phyloP scores from a whole-genome alignment of 2,113 vertebrate genomes.

The Zeus faber region DNA sequence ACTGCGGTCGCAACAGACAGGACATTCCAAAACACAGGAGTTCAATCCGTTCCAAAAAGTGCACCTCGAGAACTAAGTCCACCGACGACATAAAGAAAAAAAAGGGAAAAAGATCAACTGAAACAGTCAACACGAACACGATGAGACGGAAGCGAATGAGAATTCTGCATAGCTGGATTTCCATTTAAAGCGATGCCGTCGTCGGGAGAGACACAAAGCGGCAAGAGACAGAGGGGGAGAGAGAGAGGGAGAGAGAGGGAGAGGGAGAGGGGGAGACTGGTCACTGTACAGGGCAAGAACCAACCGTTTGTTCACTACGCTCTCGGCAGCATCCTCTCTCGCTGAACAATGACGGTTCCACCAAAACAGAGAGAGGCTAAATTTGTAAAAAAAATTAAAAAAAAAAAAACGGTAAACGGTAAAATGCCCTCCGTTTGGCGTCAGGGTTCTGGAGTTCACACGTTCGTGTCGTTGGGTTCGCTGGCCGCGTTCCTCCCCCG shows the following conservation, averaged over 20 bases:
- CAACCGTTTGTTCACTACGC: not conserved
- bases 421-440: conserved; percentile 22
- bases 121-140: conserved; percentile 47
- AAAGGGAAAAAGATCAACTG: conserved; percentile 40
- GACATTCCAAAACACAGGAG: conserved; percentile 47
- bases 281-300: not conserved
- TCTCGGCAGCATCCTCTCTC: conserved; percentile 54
- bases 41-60: conserved; percentile 71
- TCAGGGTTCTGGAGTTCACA: conserved; percentile 74
- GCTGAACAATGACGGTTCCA: conserved; percentile 26
- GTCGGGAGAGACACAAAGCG: conserved; percentile 69
- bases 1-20: not conserved
- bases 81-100: conserved; percentile 49
- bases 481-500: conserved; percentile 84
- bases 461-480: conserved; percentile 79
- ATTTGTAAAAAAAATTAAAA: not conserved
- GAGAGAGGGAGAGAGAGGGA: not conserved
- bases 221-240: conserved; percentile 17
- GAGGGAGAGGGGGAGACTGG: not conserved
- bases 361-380: conserved; percentile 25
- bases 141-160: conserved; percentile 84
- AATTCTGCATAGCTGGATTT: conserved; percentile 98
- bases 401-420: not conserved
- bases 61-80: conserved; percentile 46
- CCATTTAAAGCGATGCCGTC: conserved; percentile 92